These are phyloP conservation scores for Andricus curvator DNA, from an alignment of 2,888 invertebrate genomes.

Conservation along the genomic window DNA sequence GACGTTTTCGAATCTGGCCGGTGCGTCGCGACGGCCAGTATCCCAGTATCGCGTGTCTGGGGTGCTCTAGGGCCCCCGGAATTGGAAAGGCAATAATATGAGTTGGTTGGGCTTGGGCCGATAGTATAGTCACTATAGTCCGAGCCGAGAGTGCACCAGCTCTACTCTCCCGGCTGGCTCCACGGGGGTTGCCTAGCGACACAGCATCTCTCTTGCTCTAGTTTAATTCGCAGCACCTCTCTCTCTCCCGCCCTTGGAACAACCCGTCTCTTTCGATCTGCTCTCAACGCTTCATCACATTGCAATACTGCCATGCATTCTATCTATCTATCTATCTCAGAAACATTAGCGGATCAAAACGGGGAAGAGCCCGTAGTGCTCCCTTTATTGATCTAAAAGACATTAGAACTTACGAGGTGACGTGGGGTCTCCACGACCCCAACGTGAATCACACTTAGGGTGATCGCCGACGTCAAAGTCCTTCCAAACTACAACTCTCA, in stretches of 20 bases:
- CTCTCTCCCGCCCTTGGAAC: slow-evolving; percentile 43
- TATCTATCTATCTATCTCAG: slow-evolving; percentile 16
- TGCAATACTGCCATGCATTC: slow-evolving; percentile 23
- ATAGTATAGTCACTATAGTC: slow-evolving; percentile 30
- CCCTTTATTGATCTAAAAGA: slow-evolving; percentile 26
- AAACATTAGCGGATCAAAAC: slow-evolving; percentile 27
- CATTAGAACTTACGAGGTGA: slow-evolving; percentile 1
- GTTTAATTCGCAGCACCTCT: slow-evolving; percentile 31
- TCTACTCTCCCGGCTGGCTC: slow-evolving; percentile 39
- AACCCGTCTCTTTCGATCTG: slow-evolving; percentile 31
- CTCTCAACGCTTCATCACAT: slow-evolving; percentile 38
- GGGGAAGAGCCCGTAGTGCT: not conserved
- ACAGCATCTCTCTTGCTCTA: slow-evolving; percentile 61
- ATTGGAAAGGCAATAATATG: slow-evolving; percentile 73
- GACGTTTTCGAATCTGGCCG: slow-evolving; percentile 34
- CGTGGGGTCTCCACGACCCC: not conserved
- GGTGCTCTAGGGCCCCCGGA: slow-evolving; percentile 58
- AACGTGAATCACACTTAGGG: slow-evolving; percentile 30
- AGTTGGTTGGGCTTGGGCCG: slow-evolving; percentile 42
- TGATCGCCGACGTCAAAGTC: not conserved
- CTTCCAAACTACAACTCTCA: not conserved
- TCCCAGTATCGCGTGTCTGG: slow-evolving; percentile 21
- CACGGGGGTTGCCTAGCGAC: slow-evolving; percentile 74
- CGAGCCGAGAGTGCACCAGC: slow-evolving; percentile 54
- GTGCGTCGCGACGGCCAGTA: not conserved